A percentile compares a stretch with the other conserved stretches of the same genome.
Evolutionary conservation across 1,140 invertebrate species (phyloP).

Genomic region (roundworm (Caenorhabditis elegans)): WBcel235 BX284606.5:5495001-5495500

Average conservation of each 20-base stretch:
- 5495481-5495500: background rate
- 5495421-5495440: background rate
- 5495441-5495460: background rate
- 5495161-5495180: slow-evolving; percentile 58
- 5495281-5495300: background rate
- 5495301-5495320: background rate
- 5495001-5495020: slow-evolving; percentile 62
- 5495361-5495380: slow-evolving; percentile 41
- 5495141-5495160: slow-evolving; percentile 59
- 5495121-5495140: slow-evolving; percentile 63
- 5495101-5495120: slow-evolving; percentile 59
- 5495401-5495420: background rate
- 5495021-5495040: slow-evolving; percentile 60
- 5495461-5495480: background rate
- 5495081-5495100: slow-evolving; percentile 50
- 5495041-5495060: background rate
- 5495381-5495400: slow-evolving; percentile 41
- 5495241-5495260: slow-evolving; percentile 14
- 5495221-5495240: background rate
- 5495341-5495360: slow-evolving; percentile 39
- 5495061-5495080: too few species aligned
- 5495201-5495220: background rate
- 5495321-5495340: slow-evolving; percentile 30
- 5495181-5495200: slow-evolving; percentile 56
- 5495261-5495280: slow-evolving; percentile 12